Conservation (phyloP, 2,113 vertebrate species). For the Dicerorhinus sumatrensis region DNA sequence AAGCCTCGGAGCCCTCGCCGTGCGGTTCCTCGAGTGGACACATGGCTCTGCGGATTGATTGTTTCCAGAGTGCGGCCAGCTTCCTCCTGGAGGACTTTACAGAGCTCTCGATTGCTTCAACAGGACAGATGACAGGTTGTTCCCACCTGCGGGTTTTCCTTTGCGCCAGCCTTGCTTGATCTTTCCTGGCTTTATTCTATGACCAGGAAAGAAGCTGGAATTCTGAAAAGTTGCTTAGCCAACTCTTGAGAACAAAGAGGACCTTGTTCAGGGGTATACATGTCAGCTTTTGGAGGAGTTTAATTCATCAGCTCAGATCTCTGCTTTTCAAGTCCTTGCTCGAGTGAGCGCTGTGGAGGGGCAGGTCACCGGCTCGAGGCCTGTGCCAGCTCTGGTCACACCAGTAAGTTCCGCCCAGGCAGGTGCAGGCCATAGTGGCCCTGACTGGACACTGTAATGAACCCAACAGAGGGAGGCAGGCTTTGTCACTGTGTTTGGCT, state of each 20-base stretch:
- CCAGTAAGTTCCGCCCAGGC: too few relatives aligned
- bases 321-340: conserved; percentile 65
- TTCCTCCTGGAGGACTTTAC: not conserved
- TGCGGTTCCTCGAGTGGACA: not conserved
- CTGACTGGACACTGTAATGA: not conserved
- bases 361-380: rapidly evolving
- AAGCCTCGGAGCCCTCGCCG: not conserved
- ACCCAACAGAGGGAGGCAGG: not conserved
- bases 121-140: conserved; percentile 32
- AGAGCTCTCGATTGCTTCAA: not conserved
- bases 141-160: not conserved
- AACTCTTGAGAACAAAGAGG: conserved; percentile 68
- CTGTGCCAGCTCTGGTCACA: not conserved
- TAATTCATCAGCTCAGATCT: conserved; percentile 50
- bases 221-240: conserved; percentile 66
- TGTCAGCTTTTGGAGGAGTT: conserved; percentile 69
- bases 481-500: not conserved
- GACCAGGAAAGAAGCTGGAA: conserved; percentile 59
- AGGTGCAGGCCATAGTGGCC: not conserved
- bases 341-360: conserved; percentile 30
- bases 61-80: not conserved
- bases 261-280: conserved; percentile 67
- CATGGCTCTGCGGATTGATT: not conserved
- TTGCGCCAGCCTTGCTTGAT: not conserved
- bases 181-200: conserved; percentile 37